A percentile compares a stretch with the other conserved stretches of the same genome.
phyloP scores from a whole-genome alignment of 2,888 invertebrate species.

The Dromius quadrimaculatus region DNA sequence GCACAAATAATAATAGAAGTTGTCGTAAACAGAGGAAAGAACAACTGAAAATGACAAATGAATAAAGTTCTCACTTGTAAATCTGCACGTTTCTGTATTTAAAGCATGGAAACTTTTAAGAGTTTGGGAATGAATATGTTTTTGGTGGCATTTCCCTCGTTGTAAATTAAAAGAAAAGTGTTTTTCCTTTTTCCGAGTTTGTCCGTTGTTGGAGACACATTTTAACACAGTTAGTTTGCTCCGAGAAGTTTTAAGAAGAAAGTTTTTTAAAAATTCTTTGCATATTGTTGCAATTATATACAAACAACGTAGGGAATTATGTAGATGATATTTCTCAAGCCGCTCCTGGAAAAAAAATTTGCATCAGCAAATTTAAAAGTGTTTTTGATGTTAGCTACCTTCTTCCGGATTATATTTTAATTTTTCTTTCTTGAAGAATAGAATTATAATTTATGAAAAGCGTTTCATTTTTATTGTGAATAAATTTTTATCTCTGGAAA shows the following conservation, averaged over 20 bases:
- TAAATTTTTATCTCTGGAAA: too few species aligned
- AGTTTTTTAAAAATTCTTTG: constrained; percentile 42
- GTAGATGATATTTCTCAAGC: constrained; percentile 17
- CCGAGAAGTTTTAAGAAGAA: constrained; percentile 40
- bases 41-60: constrained; percentile 49
- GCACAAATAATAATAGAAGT: constrained; percentile 48
- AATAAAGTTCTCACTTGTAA: constrained; percentile 43
- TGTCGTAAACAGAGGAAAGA: constrained; percentile 25
- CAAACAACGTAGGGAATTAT: constrained; percentile 42
- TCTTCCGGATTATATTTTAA: neutral
- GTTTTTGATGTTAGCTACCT: constrained; percentile 20
- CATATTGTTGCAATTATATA: constrained; percentile 48
- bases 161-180: constrained; percentile 51
- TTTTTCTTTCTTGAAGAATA: constrained; percentile 10
- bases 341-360: constrained; percentile 12
- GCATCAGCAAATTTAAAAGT: constrained; percentile 20
- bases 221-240: constrained; percentile 49
- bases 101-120: constrained; percentile 30
- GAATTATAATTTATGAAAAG: neutral
- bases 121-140: constrained; percentile 35
- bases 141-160: constrained; percentile 37
- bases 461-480: too few species aligned
- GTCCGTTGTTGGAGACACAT: constrained; percentile 38
- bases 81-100: constrained; percentile 40
- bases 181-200: constrained; percentile 39